Conservation (phyloP, 2,797 vertebrate genomes). For the Bovichtus diacanthus region DNA sequence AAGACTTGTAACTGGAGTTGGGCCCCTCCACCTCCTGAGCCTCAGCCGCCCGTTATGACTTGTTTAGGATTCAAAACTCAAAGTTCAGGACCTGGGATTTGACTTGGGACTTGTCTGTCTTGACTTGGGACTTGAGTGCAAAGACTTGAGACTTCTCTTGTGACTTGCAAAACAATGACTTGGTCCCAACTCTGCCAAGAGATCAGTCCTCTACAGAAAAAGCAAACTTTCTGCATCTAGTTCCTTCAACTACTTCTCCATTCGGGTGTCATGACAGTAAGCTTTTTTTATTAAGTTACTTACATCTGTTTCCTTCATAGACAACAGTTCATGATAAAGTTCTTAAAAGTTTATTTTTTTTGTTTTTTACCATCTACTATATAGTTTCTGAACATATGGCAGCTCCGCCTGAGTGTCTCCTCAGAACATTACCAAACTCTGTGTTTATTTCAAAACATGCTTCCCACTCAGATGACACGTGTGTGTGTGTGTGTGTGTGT, state of each 20-base stretch:
- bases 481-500: background rate
- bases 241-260: background rate
- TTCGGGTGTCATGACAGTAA: slow-evolving; percentile 4
- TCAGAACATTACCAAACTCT: slow-evolving; percentile 9
- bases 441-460: slow-evolving; percentile 32
- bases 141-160: too few relatives aligned
- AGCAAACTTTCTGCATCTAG: background rate
- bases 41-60: too few relatives aligned
- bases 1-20: too few relatives aligned
- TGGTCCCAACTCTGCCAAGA: background rate
- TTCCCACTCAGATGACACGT: slow-evolving; percentile 49
- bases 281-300: slow-evolving; percentile 18
- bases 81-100: too few relatives aligned
- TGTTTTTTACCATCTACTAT: slow-evolving; percentile 3
- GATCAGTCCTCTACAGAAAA: background rate
- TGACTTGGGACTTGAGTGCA: too few relatives aligned
- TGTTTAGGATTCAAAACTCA: too few relatives aligned
- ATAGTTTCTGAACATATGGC: slow-evolving; percentile 52
- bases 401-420: slow-evolving; percentile 7
- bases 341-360: slow-evolving; percentile 3
- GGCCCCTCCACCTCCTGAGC: too few relatives aligned
- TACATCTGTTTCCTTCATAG: slow-evolving; percentile 45
- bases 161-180: too few relatives aligned
- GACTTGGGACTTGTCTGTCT: too few relatives aligned
- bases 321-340: slow-evolving; percentile 25